Base-by-base conservation (phyloP, 2,888 invertebrate genomes). In the Hirtodrosophila confusa region DNA sequence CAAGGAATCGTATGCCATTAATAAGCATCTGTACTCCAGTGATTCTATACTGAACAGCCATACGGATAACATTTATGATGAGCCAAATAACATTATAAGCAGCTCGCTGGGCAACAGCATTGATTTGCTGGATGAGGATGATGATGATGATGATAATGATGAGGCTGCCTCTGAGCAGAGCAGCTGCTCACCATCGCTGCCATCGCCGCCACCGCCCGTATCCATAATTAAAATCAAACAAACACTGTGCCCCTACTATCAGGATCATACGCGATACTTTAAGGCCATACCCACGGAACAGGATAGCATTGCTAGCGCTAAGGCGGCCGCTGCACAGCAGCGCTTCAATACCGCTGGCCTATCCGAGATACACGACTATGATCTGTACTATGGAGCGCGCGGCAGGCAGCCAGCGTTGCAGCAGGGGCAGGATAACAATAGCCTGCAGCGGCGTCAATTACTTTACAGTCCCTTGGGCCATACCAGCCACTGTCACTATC, bases 41-140 rank as follows among this genome's bases (percentile, higher is more conserved):
- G 92, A 92, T 73, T 91, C 91, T 6, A 88, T 91, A 65, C 78
- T 91, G 44, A 91, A 91, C 69, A 86, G 86, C 58, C 88, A 89
- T 41, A 89, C 86, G 60, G 90, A 91, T 68, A 92, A 92, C 62
- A 92, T 92, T 27, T 92, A 92, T 60, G 92, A 92, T 69, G 91
- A 92, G 63, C 92, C 92, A 23, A 91, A 91, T 68, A 90, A 90
- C 65, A 88, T 90, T 33, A 82, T 90, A 45, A 90, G 89, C 69
- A 88, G 88, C 24, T 90, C 89, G 49, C 74, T 89, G 69, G 89
- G 90, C 49, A 90, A 90, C 58, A 90, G 88, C 41, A 86, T 90
- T 10, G 91, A 91, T 60, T 65, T 88, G 39, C 76, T 89, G 10
- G 87, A 82, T 37, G 89, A 89, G 39, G 84, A 71, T 6, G 47